Base-by-base conservation (phyloP, 2,888 invertebrate genomes). In the Archaeoteleia sp. region DNA sequence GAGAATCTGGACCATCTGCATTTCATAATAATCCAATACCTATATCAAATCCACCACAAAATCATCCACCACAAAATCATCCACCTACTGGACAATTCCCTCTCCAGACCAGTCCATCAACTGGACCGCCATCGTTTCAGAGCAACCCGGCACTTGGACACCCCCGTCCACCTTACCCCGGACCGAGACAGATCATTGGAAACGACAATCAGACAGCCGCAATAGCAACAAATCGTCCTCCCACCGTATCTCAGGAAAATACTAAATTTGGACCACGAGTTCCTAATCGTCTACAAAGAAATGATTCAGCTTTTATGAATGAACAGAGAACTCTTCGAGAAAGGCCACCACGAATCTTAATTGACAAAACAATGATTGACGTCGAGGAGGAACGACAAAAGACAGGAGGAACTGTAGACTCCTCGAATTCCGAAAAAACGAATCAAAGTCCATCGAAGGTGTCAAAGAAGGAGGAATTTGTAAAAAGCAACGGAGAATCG, bases 351-450 rank as follows among this genome's bases (percentile, higher is more conserved):
- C 29, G 42, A 29, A 54, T 51, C 53, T 32, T 61, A 12, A 39
- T 62, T 10, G 60, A 62, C 8, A 69, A 53, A n/a, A 57, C 61
- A 14, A 82, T 82, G 82, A 72, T 78, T 3, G 75, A 76, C 15
- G 69, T 74, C 8, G 72, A 72, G n/a, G 69, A 72, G 13, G 63
- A 23, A 27, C 43, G 53, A 5, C 48, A 32, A 8, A 29, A 57
- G 40, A 15, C 49, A 46, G 46, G n/a, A 58, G 51, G 8, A 29
- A 8, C 8, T 8, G 8, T 20, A 4, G 20, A 20, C 20, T 20
- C 20, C 3, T 4, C 20, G 2, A 5, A 20, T 20, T 4, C 5
- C 5, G 5, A 20, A 58, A 9, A 40, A n/a, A 7, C 14, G 1
- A 12, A 30, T 5, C 20, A 20, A 20, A 20, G 3, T 20, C 20